Base-by-base conservation (phyloP, 2,113 vertebrate genomes). In the Astatoreochromis straeleni region DNA sequence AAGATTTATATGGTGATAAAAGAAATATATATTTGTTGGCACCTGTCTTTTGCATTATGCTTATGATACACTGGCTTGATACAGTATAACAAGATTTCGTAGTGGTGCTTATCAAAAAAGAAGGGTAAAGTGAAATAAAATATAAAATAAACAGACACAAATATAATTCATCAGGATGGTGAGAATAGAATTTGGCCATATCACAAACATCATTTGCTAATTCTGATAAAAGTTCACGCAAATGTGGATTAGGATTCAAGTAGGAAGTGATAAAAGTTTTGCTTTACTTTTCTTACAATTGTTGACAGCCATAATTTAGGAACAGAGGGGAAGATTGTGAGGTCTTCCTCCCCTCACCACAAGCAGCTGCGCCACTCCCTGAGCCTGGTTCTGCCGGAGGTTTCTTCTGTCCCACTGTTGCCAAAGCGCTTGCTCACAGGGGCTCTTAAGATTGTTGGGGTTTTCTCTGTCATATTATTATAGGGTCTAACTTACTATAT, bases 261-360 rank as follows among this genome's bases (percentile, higher is more conserved):
- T 7, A 17, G 9, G 21, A 73, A 73, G 21, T 73, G 38, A 45
- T 47, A 24, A 1, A 17, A 29, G 21, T 26, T 47, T 45, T 29
- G 5, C 40, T 29, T 47, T 26, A 73, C 40, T 47, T 45, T 73
- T 42, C 65, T 70, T 42, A 6, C 13, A 4, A 1, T 70, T 42
- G 38, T 42, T 70, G 38, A 70, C n/a, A 70, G 0, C n/a, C 38
- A 24, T 70, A 26, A 16, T 0, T 70, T 24, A 16, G 65, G 65
- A 70, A 42, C 65, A 24, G 38, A 16, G n/a, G 38, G 7, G 1
- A 6, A 70, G 1, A 42, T 17, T 26, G 38, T 17, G 21, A 65
- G 31, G 60, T 65, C 19, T 65, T 1, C 60, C 60, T 38, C 17
- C 6, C 31, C 31, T 65, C 60, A 65, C 10, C 60, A 12, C 55